Base-by-base conservation (phyloP, 1,140 invertebrate genomes). In the Penaeus japonicus region DNA sequence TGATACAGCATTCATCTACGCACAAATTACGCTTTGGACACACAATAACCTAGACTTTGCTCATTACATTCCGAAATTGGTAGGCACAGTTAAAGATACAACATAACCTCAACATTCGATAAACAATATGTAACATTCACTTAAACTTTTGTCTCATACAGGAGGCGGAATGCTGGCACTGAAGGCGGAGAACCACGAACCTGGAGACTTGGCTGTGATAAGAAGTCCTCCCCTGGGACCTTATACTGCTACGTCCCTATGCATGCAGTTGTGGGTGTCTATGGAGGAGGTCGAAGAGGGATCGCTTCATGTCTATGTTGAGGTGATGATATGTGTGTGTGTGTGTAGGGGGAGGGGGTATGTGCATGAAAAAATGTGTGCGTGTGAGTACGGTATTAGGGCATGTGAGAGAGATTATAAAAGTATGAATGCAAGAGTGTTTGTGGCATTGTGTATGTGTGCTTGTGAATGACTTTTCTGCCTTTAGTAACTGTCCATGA, bases 211-310 rank as follows among this genome's bases (percentile, higher is more conserved):
- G 10, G 86, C 86, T 5, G 59, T 87, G 78, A 59, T 87, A 17
- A 27, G 35, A 47, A 87, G 86, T 47, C 79, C 59, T 3, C 30
- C 82, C 7, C 70, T 87, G 79, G 65, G 27, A 4, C 79, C 86
- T 22, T 78, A 78, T 12, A 70, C 47, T 18, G 86, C 86, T 15
- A 35, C 82, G 32, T 81, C 86, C 20, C 27, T 27, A 12, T 87
- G 86, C 39, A 65, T 87, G 15, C 86, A 87, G 65, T 83, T 87
- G 47, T 87, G 86, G 86, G 81, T 82, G n/a, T 30, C 57, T 5
- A 83, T 82, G 35, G 65, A 87, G 24, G 59, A 73, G 12, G 12
- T 54, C 35, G 78, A 35, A 17, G 62, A 82, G n/a, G 86, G 86
- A 27, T 82, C 79, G 20, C 35, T 87, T 12, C 81, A 82, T 82